These are phyloP conservation scores for Xestia ashworthii DNA, from an alignment of 2,888 invertebrate genomes.

Conservation along the genomic window DNA sequence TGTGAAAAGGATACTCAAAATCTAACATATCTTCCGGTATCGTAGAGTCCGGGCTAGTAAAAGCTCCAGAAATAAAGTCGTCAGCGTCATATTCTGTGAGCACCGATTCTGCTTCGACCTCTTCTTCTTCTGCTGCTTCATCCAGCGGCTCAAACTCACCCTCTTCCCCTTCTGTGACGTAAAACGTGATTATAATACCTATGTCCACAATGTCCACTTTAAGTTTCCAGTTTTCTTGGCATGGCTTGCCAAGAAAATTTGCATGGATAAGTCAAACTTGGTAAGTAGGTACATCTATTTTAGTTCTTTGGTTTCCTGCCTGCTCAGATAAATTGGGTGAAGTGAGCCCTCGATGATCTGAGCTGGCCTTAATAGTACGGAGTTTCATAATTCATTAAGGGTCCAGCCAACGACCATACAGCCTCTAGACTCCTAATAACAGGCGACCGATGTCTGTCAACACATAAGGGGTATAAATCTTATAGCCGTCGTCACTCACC, in stretches of 20 bases:
- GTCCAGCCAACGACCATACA: no score
- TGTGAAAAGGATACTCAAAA: conserved; percentile 92
- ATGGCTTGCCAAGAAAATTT: not conserved
- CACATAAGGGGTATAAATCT: no score
- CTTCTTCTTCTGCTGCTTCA: conserved; percentile 71
- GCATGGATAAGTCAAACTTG: not conserved
- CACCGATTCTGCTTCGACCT: conserved; percentile 80
- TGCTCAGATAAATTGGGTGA: not conserved
- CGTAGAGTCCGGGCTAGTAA: conserved; percentile 87
- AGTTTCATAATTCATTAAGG: not conserved
- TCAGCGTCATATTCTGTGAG: conserved; percentile 86
- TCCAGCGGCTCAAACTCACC: not conserved
- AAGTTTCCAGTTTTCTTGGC: not conserved
- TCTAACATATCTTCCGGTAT: conserved; percentile 91
- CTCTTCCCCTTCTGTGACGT: conserved; percentile 19
- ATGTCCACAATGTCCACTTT: not conserved
- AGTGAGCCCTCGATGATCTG: not conserved
- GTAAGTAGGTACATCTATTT: not conserved
- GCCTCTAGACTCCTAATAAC: no score
- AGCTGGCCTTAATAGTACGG: not conserved
- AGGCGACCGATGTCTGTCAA: no score
- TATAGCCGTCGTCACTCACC: no score
- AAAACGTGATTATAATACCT: conserved; percentile 2
- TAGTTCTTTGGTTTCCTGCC: not conserved
- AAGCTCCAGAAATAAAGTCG: conserved; percentile 91